Base-by-base conservation (phyloP, 2,113 vertebrate species). In the Hepsetus odoe region DNA sequence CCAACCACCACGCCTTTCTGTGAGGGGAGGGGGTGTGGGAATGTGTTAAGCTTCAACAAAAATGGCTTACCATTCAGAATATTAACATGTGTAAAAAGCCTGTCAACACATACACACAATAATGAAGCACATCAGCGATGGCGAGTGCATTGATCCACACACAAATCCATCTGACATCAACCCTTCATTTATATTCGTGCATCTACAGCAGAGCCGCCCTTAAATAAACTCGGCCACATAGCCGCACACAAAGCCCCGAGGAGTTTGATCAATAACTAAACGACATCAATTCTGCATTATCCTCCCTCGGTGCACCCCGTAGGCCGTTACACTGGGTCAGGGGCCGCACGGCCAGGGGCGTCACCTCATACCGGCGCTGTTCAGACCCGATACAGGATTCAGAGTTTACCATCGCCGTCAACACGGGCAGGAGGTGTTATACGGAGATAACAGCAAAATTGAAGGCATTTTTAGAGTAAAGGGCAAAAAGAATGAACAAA, bases 171-270 rank as follows among this genome's bases (percentile, higher is more conserved):
- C 73, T 69, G 74, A 55, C 95, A 97, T 96, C 95, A 98, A 96
- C 94, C 93, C 94, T 91, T 94, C 96, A 97, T 98, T 97, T 98
- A 93, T 97, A 98, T 98, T 99, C 96, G 97, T 98, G 95, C 95
- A 95, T 94, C 94, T 91, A 93, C 93, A 93, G 93, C 88, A 30
- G 22, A 51, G 90, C 84, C 89, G 87, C 91, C n/a, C 42, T 95
- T 95, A 96, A 95, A 97, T 96, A 98, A 96, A 97, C 96, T 95
- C 96, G 94, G 94, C 93, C 94, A 95, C 93, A 94, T 86, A 93
- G 88, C 89, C 90, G 93, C 91, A 94, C 93, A 95, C 90, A 92
- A 91, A 90, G 84, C 72, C 56, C 76, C 62, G 72, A 76, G 24
- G 88, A 94, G 94, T 64, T 90, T 88, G 94, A 97, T 98, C 95